A percentile compares a stretch with the other conserved stretches of the same genome.
Evolutionary conservation across 1,140 invertebrate species (phyloP).

Genomic region (Rhagoletis zephyria): DNA sequence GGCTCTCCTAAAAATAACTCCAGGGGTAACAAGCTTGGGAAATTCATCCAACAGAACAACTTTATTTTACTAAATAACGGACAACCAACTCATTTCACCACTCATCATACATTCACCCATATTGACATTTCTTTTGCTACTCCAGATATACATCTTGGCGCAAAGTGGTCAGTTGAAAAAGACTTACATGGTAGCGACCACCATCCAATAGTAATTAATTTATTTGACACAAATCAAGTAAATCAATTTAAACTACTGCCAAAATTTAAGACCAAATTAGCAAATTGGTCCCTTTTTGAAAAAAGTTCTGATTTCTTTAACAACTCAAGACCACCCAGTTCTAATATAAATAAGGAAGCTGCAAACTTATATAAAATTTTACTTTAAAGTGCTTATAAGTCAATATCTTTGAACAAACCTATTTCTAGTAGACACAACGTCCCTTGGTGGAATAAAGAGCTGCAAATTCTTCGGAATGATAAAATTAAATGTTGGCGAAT

Average conservation of each 20-base stretch:
- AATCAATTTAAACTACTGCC: neutral
- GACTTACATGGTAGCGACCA: constrained; percentile 56
- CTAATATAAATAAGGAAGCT: neutral
- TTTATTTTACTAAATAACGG: constrained; percentile 54
- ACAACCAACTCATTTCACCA: constrained; percentile 15
- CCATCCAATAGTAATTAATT: constrained; percentile 56
- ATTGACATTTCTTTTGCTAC: constrained; percentile 51
- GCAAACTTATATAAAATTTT: constrained; percentile 37
- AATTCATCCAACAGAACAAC: constrained; percentile 26
- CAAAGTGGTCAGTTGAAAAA: constrained; percentile 56
- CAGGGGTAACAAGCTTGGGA: constrained; percentile 53
- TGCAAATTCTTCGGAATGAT: neutral
- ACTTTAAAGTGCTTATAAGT: neutral
- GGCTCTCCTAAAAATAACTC: constrained; percentile 46
- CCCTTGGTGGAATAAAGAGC: constrained; percentile 37
- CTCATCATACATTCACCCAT: constrained; percentile 46
- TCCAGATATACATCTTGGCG: neutral
- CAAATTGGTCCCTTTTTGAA: neutral
- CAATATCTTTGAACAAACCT: constrained; percentile 9
- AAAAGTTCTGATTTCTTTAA: neutral
- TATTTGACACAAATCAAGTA: constrained; percentile 35
- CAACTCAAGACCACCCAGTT: constrained; percentile 16
- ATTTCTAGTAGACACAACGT: neutral
- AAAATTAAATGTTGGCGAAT: neutral
- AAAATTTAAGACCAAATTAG: neutral